phyloP scores from a whole-genome alignment of 2,797 vertebrate genomes.

The Melanotaenia pygmaea region DNA sequence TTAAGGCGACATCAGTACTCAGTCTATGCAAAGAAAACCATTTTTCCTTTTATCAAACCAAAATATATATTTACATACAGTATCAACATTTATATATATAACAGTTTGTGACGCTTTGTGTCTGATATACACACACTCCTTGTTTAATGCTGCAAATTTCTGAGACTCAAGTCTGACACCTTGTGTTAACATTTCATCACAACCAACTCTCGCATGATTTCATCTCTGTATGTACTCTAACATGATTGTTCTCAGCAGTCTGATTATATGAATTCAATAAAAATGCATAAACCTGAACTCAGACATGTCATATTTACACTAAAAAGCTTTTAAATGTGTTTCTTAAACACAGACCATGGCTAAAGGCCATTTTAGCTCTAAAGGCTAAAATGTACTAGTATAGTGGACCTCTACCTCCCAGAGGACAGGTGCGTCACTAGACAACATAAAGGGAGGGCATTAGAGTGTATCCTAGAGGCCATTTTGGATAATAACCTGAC shows the following conservation, averaged over 20 bases:
- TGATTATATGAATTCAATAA: background rate
- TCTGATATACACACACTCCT: background rate
- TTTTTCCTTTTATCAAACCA: slow-evolving; percentile 6
- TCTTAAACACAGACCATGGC: too few relatives aligned
- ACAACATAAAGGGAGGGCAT: too few relatives aligned
- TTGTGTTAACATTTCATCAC: slow-evolving; percentile 59
- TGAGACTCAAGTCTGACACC: slow-evolving; percentile 76
- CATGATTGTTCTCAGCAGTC: background rate
- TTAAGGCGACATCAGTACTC: background rate
- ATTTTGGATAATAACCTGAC: too few relatives aligned
- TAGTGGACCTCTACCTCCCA: too few relatives aligned
- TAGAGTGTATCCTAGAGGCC: too few relatives aligned
- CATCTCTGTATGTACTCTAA: background rate
- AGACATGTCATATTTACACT: background rate
- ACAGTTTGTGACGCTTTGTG: slow-evolving; percentile 9
- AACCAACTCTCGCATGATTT: background rate
- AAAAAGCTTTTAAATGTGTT: background rate
- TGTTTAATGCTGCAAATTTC: slow-evolving; percentile 6
- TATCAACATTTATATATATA: too few relatives aligned
- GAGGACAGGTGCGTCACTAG: too few relatives aligned
- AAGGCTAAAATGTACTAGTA: too few relatives aligned
- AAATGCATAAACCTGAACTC: background rate
- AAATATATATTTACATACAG: background rate
- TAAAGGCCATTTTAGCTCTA: too few relatives aligned
- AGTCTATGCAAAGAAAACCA: slow-evolving; percentile 1